Evolutionary conservation across 2,797 vertebrate genomes (phyloP), one percentile per base, ranked within the genome.

Genomic region (Anguilla obscura): DNA sequence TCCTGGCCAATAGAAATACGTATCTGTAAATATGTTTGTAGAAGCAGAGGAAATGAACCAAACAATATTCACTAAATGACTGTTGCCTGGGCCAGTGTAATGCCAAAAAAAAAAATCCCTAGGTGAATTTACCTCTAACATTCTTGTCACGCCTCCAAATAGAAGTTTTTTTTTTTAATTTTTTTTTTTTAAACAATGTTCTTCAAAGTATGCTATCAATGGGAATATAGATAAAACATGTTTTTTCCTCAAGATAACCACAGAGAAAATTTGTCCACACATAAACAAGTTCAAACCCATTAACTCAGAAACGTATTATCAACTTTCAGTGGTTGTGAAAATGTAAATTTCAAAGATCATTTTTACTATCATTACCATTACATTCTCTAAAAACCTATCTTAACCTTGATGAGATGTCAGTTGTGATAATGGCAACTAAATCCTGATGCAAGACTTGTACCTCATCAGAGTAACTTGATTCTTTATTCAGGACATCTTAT

Each of bases 401-500:
- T 76, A 36, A 24, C 16, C 40, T 82, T n/a, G 21, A 50, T n/a
- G 45, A 82, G 79, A 82, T 40, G 18, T 45, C 79, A n/a, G 21
- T 79, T 36, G 30, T 12, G 45, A 50, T 48, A 82, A 48, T 50
- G 10, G n/a, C 5, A 40, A 36, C 18, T 6, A 30, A 86, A 36
- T 69, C 85, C 85, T 86, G 85, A 66, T 66, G 85, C 58, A 86
- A 66, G 36, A 86, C 36, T 63, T 86, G 24, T 24, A 40, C 24
- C 40, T 82, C 79, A 86, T 86, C 56, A 86, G 56, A 24, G 21
- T 86, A 66, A 86, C 40, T 48, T 66, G 56, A 40, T 63, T 45
- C 56, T 63, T 86, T 86, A 86, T 66, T 86, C 56, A 66, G 58
- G 18, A 86, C 60, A 86, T 86, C 24, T 40, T 9, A 60, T 86